These are phyloP conservation scores for Cotesia congregata DNA, from an alignment of 2,888 invertebrate species.

Conservation along the genomic window DNA sequence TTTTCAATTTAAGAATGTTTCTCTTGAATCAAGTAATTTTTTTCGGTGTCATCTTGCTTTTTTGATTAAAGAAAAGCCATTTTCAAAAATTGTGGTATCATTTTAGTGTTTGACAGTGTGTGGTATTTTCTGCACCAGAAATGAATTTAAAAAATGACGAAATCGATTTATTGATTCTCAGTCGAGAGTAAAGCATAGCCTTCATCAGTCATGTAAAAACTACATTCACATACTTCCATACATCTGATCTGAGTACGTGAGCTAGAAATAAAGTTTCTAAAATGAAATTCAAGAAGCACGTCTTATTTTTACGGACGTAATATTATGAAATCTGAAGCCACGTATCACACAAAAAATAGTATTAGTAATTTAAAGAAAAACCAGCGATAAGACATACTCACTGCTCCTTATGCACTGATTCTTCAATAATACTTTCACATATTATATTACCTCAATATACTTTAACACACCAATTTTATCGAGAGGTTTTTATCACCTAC, in stretches of 20 bases:
- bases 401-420: neutral
- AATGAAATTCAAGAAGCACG: neutral
- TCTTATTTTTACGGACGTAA: slow-evolving; percentile 6
- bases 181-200: too few relatives aligned
- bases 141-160: too few relatives aligned
- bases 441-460: slow-evolving; percentile 10
- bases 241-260: neutral
- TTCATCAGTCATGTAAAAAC: neutral
- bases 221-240: neutral
- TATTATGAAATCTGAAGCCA: neutral
- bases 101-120: too few relatives aligned
- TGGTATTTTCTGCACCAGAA: too few relatives aligned
- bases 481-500: neutral
- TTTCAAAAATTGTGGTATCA: too few relatives aligned
- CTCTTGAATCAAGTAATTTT: too few relatives aligned
- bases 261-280: neutral
- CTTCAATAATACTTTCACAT: neutral
- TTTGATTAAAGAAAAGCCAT: too few relatives aligned
- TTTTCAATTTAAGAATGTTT: too few relatives aligned
- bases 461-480: neutral
- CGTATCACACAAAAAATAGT: neutral
- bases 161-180: too few relatives aligned
- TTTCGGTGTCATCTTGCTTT: too few relatives aligned
- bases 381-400: too few relatives aligned
- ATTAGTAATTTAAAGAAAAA: neutral